Percentiles rank a stretch among this genome's conserved stretches.
Evolutionary conservation across 37 sponge, comb jelly and placozoan genomes (phyloP).

Genomic region (Bolinopsis microptera): DNA sequence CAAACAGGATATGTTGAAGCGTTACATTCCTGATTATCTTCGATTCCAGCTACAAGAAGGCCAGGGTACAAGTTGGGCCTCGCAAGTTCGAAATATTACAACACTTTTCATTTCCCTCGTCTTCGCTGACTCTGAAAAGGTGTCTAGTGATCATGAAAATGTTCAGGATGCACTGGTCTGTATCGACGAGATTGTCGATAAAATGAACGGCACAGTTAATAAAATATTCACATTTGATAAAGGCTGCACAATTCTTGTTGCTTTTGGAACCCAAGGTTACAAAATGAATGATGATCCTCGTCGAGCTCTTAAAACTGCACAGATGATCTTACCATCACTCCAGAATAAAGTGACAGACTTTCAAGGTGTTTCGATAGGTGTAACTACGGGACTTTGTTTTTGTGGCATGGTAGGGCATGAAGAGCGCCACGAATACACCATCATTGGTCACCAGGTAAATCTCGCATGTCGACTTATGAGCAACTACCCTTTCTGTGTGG

Average conservation of each 20-base stretch:
- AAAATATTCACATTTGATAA: constrained; percentile 97
- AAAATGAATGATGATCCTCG: constrained; percentile 80
- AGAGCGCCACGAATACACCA: constrained; percentile 91
- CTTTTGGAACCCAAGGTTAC: constrained; percentile 90
- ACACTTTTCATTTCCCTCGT: constrained; percentile 61
- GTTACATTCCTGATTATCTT: constrained; percentile 61
- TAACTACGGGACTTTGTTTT: constrained; percentile 88
- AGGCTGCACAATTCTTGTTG: constrained; percentile 91
- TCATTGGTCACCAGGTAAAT: constrained; percentile 91
- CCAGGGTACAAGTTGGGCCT: constrained; percentile 41
- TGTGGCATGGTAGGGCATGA: constrained; percentile 95
- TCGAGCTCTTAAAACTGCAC: constrained; percentile 82
- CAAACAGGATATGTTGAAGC: constrained; percentile 44
- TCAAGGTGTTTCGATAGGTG: constrained; percentile 77
- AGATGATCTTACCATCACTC: constrained; percentile 54
- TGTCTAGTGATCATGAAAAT: not conserved
- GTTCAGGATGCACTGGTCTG: constrained; percentile 54
- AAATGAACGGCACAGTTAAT: constrained; percentile 76
- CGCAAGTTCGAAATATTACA: constrained; percentile 19
- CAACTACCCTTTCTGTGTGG: constrained; percentile 78
- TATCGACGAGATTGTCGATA: constrained; percentile 59
- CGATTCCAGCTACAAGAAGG: constrained; percentile 46
- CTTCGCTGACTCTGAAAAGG: not conserved
- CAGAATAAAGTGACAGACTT: constrained; percentile 52
- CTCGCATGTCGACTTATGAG: constrained; percentile 95